A percentile compares a stretch with the other conserved stretches of the same genome.
These are phyloP conservation scores for Drosophila takahashii DNA, from an alignment of 1,140 invertebrate species.

Conservation along the genomic window DNA sequence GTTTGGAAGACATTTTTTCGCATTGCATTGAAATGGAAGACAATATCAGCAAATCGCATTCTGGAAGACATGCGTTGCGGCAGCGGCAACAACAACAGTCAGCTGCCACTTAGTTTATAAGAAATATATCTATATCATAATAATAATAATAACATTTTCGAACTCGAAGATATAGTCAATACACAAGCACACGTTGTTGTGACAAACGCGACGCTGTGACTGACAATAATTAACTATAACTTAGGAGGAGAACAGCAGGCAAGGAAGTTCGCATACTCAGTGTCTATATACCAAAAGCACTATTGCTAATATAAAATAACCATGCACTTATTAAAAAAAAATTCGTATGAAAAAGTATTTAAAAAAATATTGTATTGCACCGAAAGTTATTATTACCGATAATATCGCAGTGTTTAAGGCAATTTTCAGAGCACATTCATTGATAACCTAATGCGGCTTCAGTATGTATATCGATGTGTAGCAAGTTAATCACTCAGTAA, in stretches of 20 bases:
- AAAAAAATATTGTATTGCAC: slow-evolving; percentile 65
- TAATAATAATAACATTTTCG: slow-evolving; percentile 35
- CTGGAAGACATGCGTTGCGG: slow-evolving; percentile 77
- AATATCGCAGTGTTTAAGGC: slow-evolving; percentile 39
- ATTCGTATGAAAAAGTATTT: neutral
- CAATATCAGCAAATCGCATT: slow-evolving; percentile 65
- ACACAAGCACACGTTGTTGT: slow-evolving; percentile 66
- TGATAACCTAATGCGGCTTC: slow-evolving; percentile 74
- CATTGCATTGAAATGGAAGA: slow-evolving; percentile 69
- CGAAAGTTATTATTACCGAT: slow-evolving; percentile 40
- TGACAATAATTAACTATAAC: slow-evolving; percentile 82
- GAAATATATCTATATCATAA: slow-evolving; percentile 41
- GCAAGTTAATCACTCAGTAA: slow-evolving; percentile 64
- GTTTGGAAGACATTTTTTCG: slow-evolving; percentile 84
- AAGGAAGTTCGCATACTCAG: slow-evolving; percentile 56
- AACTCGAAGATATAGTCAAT: slow-evolving; percentile 54
- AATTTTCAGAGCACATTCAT: slow-evolving; percentile 78
- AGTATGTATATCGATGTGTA: slow-evolving; percentile 73
- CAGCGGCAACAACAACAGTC: slow-evolving; percentile 45
- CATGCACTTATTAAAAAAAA: slow-evolving; percentile 35
- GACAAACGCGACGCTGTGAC: slow-evolving; percentile 79
- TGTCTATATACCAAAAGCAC: slow-evolving; percentile 62
- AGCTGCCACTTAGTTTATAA: slow-evolving; percentile 50
- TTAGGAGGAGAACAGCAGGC: slow-evolving; percentile 41
- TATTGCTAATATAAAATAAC: slow-evolving; percentile 35